Percentiles rank a stretch among this genome's conserved stretches.
phyloP scores from a whole-genome alignment of 2,113 vertebrate species.

The Urocitellus parryii region DNA sequence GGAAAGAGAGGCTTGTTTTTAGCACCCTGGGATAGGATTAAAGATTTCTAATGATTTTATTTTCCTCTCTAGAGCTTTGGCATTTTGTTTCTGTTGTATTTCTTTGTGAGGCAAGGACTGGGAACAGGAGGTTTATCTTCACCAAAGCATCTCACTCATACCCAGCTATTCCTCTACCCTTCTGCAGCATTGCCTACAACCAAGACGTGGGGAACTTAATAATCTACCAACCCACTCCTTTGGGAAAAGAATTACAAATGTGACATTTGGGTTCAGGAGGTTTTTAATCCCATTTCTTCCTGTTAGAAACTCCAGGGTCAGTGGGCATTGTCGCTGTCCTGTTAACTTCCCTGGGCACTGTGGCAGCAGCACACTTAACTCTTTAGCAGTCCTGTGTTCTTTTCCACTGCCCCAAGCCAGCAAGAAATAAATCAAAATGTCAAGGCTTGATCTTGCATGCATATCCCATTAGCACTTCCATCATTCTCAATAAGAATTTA shows the following conservation, averaged over 20 bases:
- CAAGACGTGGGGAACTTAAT: neutral
- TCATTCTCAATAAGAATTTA: constrained; percentile 66
- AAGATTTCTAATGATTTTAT: neutral
- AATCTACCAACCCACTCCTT: neutral
- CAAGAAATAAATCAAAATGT: constrained; percentile 53
- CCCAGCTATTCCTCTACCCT: neutral
- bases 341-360: no score
- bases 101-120: neutral
- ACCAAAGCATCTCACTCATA: neutral
- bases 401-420: no score
- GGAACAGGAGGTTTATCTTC: neutral
- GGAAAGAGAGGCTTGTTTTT: neutral
- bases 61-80: neutral
- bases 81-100: neutral
- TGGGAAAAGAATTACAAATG: neutral
- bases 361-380: neutral
- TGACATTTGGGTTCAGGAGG: neutral
- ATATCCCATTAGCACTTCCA: constrained; percentile 24
- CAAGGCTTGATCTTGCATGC: neutral
- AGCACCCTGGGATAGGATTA: neutral
- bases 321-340: no score
- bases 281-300: neutral
- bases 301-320: neutral
- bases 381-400: neutral
- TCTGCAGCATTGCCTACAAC: neutral